phyloP scores from a whole-genome alignment of 2,888 invertebrate genomes.

The Ceramica pisi region DNA sequence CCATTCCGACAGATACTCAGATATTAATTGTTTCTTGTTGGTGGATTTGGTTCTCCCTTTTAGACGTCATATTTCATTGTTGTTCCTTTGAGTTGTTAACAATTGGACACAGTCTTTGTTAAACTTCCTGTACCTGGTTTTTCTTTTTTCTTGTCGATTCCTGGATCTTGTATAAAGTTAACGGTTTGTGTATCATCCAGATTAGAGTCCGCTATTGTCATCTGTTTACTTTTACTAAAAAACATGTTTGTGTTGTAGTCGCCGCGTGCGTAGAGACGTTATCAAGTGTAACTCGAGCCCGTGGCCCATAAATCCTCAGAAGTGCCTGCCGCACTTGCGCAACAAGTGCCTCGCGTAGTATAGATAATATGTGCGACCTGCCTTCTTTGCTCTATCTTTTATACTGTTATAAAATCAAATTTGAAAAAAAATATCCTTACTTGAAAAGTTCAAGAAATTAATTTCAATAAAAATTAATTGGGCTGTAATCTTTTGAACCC shows the following conservation, averaged over 20 bases:
- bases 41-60: background rate
- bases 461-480: background rate
- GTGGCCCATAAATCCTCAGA: slow-evolving; percentile 85
- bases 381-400: slow-evolving; percentile 71
- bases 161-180: slow-evolving; percentile 6
- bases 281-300: slow-evolving; percentile 86
- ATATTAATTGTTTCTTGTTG: background rate
- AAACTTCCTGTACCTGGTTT: slow-evolving; percentile 21
- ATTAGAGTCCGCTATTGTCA: slow-evolving; percentile 68
- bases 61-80: background rate
- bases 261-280: slow-evolving; percentile 81
- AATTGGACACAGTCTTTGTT: slow-evolving; percentile 25
- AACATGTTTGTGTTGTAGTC: slow-evolving; percentile 75
- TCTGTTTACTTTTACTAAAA: slow-evolving; percentile 75
- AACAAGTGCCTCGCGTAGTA: slow-evolving; percentile 82
- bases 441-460: background rate
- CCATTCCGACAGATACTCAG: background rate
- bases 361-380: slow-evolving; percentile 72
- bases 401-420: slow-evolving; percentile 61
- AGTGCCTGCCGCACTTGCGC: slow-evolving; percentile 83
- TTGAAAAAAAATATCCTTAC: slow-evolving; percentile 19
- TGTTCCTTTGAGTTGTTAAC: slow-evolving; percentile 2
- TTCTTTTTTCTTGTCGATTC: background rate
- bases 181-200: slow-evolving; percentile 42
- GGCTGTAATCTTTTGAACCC: background rate